Evolutionary conservation across 2,113 vertebrate genomes (phyloP), one percentile per base, ranked within the genome.

Genomic region (Anoura caudifer): DNA sequence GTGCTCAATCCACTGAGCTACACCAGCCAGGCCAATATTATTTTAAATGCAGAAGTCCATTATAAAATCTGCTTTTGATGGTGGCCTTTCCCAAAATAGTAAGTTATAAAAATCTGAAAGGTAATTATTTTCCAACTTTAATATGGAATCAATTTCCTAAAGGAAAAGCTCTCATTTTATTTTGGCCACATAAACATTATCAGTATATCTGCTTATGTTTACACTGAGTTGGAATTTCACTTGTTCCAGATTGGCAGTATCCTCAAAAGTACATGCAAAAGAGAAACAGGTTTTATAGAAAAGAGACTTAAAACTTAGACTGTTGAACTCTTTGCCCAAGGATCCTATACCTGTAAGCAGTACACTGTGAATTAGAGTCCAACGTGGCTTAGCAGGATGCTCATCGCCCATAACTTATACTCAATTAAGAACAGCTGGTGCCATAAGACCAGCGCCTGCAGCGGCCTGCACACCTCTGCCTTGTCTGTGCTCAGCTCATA

Each of bases 11-110:
- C 56, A 59, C 56, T 59, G 22, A 59, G 22, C 56, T 24, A 24
- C 8, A 10, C 56, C 56, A 59, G 22, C 56, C 56, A 59, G 56
- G 56, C 7, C 56, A 22, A 56, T 19, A 82, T 41, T 52, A 73
- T 92, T 84, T 69, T 52, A 92, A 90, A 88, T 87, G 41, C 33
- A 75, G 41, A 87, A 54, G 9, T 43, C 24, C 24, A 33, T 96
- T 80, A 65, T 22, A 22, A 85, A 87, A 95, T 84, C n/a, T 79
- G 33, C 33, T n/a, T 72, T 76, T 69, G n/a, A 76, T 9, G 9
- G 2, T 50, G 26, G 24, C 1, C 43, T 87, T 81, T 73, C 16
- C 36, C 54, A 50, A 15, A 33, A 36, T 26, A 77, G 28, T 52
- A 28, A 47, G 3, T 72, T 63, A 79, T 8, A 43, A 94, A 87